Conservation (phyloP, 1,140 invertebrate genomes). For the Macrobrachium nipponense region DNA sequence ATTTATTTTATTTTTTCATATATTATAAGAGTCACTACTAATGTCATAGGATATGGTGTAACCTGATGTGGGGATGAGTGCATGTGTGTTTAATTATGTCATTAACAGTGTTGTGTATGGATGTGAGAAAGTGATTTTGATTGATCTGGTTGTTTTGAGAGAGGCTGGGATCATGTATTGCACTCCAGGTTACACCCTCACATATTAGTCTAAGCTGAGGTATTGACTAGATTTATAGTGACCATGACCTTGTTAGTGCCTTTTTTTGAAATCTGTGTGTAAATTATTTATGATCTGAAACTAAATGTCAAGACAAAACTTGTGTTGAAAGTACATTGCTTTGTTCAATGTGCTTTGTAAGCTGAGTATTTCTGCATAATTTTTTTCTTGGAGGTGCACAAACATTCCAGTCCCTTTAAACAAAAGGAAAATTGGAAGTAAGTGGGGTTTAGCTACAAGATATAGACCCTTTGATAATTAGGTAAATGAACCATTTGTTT, state of each 20-base stretch:
- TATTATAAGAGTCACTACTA: conserved; percentile 45
- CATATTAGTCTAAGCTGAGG: conserved; percentile 51
- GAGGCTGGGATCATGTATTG: not conserved
- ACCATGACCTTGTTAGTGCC: conserved; percentile 42
- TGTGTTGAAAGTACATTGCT: too few relatives aligned
- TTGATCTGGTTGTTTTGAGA: not conserved
- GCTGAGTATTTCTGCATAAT: too few relatives aligned
- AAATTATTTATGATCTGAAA: not conserved
- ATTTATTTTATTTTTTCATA: conserved; percentile 31
- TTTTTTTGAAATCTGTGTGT: not conserved
- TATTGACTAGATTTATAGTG: conserved; percentile 15
- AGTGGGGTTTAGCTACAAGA: not conserved
- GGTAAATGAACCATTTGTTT: too few relatives aligned
- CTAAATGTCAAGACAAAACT: too few relatives aligned
- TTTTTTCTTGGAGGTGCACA: too few relatives aligned
- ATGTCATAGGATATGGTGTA: conserved; percentile 57
- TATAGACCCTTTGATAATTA: not conserved
- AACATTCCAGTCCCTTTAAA: not conserved
- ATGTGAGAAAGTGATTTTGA: conserved; percentile 22
- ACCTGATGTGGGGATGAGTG: conserved; percentile 47
- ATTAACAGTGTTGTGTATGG: conserved; percentile 8
- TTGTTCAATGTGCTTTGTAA: too few relatives aligned
- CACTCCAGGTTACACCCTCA: conserved; percentile 54
- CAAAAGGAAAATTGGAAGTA: too few relatives aligned
- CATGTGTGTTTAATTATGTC: conserved; percentile 1